Conservation (phyloP, 2,113 vertebrate genomes). For the Ophthalmotilapia sp. region DNA sequence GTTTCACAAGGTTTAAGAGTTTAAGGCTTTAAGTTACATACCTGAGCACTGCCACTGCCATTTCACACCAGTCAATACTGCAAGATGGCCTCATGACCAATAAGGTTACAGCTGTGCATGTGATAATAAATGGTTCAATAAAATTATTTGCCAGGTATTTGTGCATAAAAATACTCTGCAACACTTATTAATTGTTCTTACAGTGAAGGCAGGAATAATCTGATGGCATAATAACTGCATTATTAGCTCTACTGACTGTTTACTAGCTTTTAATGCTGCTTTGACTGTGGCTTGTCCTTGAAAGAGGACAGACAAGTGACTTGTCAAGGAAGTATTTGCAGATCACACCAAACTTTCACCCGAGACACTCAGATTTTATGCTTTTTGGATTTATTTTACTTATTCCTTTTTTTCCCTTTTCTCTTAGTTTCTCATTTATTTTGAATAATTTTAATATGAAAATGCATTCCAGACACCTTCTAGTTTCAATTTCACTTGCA, state of each 20-base stretch:
- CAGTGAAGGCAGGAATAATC: neutral
- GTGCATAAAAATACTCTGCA: neutral
- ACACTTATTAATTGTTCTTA: neutral
- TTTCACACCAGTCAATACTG: neutral
- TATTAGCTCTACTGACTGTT: fast-evolving
- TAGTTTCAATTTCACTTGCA: neutral
- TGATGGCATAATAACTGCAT: fast-evolving
- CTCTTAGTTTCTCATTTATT: fast-evolving
- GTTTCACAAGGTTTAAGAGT: neutral
- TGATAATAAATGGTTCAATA: neutral
- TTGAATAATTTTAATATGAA: neutral
- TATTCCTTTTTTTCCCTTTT: neutral
- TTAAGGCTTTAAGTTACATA: neutral
- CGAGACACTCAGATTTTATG: fast-evolving
- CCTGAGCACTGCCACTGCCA: fast-evolving
- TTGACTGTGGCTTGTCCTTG: neutral
- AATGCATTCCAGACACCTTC: fast-evolving
- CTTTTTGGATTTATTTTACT: fast-evolving
- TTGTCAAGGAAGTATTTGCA: neutral
- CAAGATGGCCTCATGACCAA: neutral
- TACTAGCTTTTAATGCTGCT: neutral
- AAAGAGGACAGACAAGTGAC: neutral
- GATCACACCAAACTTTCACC: neutral
- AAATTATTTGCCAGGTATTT: neutral
- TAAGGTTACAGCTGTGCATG: neutral